Evolutionary conservation across 1,140 invertebrate genomes (phyloP).

Genomic region (Philotrypesis tridentata): DNA sequence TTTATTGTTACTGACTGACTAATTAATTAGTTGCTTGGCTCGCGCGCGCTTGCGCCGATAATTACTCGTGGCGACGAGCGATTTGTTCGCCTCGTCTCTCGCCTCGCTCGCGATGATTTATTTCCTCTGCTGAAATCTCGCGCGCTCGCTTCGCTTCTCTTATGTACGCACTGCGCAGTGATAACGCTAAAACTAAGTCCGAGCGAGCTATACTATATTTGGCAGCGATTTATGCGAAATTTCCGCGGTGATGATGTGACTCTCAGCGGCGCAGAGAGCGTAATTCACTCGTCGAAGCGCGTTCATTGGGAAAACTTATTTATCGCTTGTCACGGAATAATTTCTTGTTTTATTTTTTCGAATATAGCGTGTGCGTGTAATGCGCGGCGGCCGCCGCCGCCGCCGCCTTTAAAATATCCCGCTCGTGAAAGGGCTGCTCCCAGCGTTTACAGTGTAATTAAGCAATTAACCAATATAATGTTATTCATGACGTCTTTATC

Average conservation of each 20-base stretch:
- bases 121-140: not conserved
- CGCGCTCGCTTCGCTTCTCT: too few species aligned
- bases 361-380: too few species aligned
- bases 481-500: constrained; percentile 23
- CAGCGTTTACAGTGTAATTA: not conserved
- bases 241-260: not conserved
- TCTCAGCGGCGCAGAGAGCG: not conserved
- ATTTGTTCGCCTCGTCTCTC: too few species aligned
- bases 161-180: not conserved
- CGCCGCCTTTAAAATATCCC: not conserved
- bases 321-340: not conserved
- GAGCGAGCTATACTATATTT: too few species aligned
- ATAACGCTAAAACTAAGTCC: not conserved
- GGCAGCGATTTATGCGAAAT: not conserved
- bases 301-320: not conserved
- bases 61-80: constrained; percentile 55
- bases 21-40: constrained; percentile 54
- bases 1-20: constrained; percentile 54
- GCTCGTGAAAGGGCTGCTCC: too few species aligned
- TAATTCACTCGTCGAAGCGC: not conserved
- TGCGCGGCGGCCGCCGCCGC: too few species aligned
- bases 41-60: constrained; percentile 15
- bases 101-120: too few species aligned
- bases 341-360: too few species aligned
- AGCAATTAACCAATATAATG: constrained; percentile 18